These are phyloP conservation scores for Cryptocephalus moraei DNA, from an alignment of 2,888 invertebrate genomes.

Conservation along the genomic window DNA sequence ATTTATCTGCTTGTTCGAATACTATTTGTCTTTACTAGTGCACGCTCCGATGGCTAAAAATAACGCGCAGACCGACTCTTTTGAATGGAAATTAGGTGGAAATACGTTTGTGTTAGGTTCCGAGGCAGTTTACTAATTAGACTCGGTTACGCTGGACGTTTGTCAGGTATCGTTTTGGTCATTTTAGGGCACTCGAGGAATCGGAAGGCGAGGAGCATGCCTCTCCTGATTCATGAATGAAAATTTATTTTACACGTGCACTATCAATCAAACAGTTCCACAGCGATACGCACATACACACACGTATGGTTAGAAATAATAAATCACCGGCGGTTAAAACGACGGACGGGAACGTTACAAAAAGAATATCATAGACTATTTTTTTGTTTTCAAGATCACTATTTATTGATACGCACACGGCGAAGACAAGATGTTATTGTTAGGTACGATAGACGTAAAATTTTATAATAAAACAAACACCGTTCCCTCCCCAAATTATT, in stretches of 20 bases:
- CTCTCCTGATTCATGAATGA: too few relatives aligned
- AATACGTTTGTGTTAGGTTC: background rate
- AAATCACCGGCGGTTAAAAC: too few relatives aligned
- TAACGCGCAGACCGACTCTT: slow-evolving; percentile 1
- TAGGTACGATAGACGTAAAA: slow-evolving; percentile 7
- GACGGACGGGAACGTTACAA: too few relatives aligned
- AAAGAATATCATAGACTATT: too few relatives aligned
- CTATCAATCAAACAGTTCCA: too few relatives aligned
- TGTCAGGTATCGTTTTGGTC: background rate
- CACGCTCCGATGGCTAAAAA: slow-evolving; percentile 1
- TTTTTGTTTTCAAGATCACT: background rate
- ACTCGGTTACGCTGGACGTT: background rate
- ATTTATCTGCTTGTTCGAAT: slow-evolving; percentile 7
- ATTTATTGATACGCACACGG: slow-evolving; percentile 4
- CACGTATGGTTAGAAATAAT: too few relatives aligned
- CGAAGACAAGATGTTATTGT: slow-evolving; percentile 6
- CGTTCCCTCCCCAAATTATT: slow-evolving; percentile 3
- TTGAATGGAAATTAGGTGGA: slow-evolving; percentile 9
- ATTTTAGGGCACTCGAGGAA: background rate
- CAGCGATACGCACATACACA: too few relatives aligned
- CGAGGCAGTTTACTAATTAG: background rate
- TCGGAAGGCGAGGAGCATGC: too few relatives aligned
- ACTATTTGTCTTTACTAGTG: background rate
- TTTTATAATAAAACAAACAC: slow-evolving; percentile 11
- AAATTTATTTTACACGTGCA: too few relatives aligned